Conservation (phyloP, 2,797 vertebrate species). For the Gymnothorax reevesii region DNA sequence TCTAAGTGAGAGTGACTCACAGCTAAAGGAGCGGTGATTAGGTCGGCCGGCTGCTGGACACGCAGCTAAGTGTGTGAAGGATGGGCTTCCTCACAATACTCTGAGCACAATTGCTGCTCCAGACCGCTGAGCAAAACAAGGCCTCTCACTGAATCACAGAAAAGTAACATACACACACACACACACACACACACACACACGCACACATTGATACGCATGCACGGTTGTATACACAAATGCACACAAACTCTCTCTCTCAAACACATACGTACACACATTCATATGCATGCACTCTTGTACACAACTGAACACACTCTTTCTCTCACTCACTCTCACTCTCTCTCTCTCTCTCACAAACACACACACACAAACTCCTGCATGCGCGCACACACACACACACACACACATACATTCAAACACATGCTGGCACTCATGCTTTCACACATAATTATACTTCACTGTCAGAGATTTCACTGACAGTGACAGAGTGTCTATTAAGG, state of each 20-base stretch:
- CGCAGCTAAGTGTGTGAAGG: background rate
- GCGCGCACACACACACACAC: background rate
- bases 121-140: background rate
- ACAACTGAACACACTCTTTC: background rate
- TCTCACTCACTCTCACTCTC: too few relatives aligned
- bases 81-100: background rate
- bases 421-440: background rate
- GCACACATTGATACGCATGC: too few relatives aligned
- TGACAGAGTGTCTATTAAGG: background rate
- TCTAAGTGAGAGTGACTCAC: conserved; percentile 24
- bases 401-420: background rate
- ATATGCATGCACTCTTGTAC: background rate
- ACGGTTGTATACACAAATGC: too few relatives aligned
- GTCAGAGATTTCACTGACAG: background rate
- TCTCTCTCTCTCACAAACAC: too few relatives aligned
- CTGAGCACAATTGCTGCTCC: background rate
- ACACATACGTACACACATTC: background rate
- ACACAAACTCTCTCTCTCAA: too few relatives aligned
- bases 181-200: background rate
- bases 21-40: background rate
- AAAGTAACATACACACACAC: background rate
- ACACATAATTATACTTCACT: too few relatives aligned
- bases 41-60: background rate
- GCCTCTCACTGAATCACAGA: background rate
- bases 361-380: too few relatives aligned